Percentiles rank a stretch among this genome's conserved stretches.
phyloP scores from a whole-genome alignment of 2,113 vertebrate species.

The Psettodes erumei region DNA sequence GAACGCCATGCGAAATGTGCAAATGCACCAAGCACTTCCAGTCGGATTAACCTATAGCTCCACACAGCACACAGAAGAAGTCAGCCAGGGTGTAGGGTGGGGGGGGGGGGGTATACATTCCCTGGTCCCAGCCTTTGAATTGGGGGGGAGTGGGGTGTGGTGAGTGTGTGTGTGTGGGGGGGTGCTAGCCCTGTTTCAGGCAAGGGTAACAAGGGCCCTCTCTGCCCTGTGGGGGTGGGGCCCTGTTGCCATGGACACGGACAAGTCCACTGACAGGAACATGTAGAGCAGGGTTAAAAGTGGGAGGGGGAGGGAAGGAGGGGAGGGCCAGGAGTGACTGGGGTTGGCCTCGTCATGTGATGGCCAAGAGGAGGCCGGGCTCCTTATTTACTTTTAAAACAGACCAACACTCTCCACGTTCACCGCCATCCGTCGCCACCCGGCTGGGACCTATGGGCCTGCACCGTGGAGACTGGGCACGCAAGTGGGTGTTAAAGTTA shows the following conservation, averaged over 20 bases:
- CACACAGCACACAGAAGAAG: conserved; percentile 58
- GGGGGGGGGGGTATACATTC: conserved; percentile 74
- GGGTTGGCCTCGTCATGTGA: conserved; percentile 75
- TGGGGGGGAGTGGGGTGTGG: conserved; percentile 46
- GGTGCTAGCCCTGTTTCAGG: conserved; percentile 68
- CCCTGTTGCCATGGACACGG: conserved; percentile 81
- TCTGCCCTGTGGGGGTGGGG: conserved; percentile 80
- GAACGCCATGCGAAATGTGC: conserved; percentile 76
- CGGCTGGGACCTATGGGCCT: conserved; percentile 35
- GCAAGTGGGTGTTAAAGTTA: conserved; percentile 15
- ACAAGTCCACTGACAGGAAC: conserved; percentile 80
- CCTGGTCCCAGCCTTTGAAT: conserved; percentile 74
- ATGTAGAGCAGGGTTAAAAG: conserved; percentile 75
- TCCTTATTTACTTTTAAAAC: conserved; percentile 76
- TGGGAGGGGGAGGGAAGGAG: conserved; percentile 57
- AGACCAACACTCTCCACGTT: conserved; percentile 49
- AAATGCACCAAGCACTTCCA: conserved; percentile 76
- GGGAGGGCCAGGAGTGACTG: conserved; percentile 59
- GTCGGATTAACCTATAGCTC: conserved; percentile 80
- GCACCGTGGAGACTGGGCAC: neutral
- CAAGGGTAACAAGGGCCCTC: conserved; percentile 79
- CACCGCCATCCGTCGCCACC: neutral
- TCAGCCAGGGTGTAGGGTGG: conserved; percentile 63
- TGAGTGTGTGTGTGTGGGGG: conserved; percentile 45
- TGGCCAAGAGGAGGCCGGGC: conserved; percentile 60